These are phyloP conservation scores for Euzophera pinguis DNA, from an alignment of 2,888 invertebrate species.

Conservation along the genomic window DNA sequence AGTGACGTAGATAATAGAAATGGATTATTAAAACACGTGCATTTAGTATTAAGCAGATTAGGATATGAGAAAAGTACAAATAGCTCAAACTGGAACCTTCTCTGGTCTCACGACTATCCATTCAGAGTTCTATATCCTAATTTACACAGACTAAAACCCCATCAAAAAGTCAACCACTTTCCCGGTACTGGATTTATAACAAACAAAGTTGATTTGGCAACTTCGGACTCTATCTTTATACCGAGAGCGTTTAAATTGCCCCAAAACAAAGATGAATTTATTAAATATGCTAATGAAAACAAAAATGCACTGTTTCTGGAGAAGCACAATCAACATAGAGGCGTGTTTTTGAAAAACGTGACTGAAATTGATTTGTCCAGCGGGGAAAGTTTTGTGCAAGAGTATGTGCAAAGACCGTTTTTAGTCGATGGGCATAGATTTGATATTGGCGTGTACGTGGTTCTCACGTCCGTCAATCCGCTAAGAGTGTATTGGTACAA, in stretches of 20 bases:
- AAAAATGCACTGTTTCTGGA: conserved; percentile 90
- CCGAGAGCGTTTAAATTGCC: conserved; percentile 95
- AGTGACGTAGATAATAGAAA: conserved; percentile 76
- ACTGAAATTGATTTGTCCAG: conserved; percentile 84
- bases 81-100: conserved; percentile 86
- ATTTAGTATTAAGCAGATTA: conserved; percentile 85
- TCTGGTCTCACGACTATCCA: conserved; percentile 98
- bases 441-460: conserved; percentile 97
- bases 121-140: conserved; percentile 81
- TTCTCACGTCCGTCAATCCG: conserved; percentile 94
- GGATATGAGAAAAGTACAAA: conserved; percentile 83
- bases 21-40: conserved; percentile 89
- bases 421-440: conserved; percentile 96
- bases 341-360: conserved; percentile 87
- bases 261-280: conserved; percentile 83
- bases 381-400: conserved; percentile 92
- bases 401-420: conserved; percentile 92
- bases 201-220: conserved; percentile 93
- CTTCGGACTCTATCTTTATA: conserved; percentile 87
- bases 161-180: conserved; percentile 95
- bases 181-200: conserved; percentile 96
- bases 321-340: conserved; percentile 95
- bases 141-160: conserved; percentile 79
- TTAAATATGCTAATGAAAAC: conserved; percentile 83
- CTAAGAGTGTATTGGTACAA: conserved; percentile 93